phyloP scores from a whole-genome alignment of 2,113 vertebrate genomes.

The Daubentonia madagascariensis region DNA sequence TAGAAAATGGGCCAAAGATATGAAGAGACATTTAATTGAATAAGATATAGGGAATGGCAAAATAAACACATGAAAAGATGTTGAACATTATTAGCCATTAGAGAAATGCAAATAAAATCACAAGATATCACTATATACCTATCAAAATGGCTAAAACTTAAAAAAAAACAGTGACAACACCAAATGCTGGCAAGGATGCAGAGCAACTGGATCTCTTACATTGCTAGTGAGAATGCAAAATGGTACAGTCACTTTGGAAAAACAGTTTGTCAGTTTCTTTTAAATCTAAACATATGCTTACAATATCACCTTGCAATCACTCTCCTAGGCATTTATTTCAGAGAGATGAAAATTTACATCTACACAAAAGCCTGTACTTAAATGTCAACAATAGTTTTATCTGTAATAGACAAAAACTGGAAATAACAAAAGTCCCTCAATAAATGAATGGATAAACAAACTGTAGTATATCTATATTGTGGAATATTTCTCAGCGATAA shows the following conservation, averaged over 20 bases:
- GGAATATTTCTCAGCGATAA: background rate
- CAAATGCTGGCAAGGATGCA: background rate
- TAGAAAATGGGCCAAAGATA: background rate
- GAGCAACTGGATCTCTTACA: background rate
- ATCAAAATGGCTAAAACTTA: background rate
- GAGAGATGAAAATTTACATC: background rate
- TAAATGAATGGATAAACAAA: background rate
- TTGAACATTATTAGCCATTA: background rate
- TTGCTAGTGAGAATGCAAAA: slow-evolving; percentile 16
- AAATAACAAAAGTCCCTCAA: background rate
- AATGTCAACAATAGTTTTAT: background rate
- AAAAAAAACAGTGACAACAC: background rate
- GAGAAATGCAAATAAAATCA: background rate
- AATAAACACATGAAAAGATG: background rate
- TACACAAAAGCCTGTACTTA: background rate
- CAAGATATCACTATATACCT: background rate
- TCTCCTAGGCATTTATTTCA: background rate
- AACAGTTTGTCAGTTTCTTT: background rate
- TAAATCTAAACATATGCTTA: background rate
- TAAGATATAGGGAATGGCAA: background rate
- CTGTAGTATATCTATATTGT: background rate
- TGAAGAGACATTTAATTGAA: background rate
- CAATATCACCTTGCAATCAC: background rate
- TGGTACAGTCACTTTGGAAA: background rate
- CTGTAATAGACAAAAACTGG: background rate